Evolutionary conservation across 2,888 invertebrate genomes (phyloP).

Genomic region (Pristionchus mayeri): DNA sequence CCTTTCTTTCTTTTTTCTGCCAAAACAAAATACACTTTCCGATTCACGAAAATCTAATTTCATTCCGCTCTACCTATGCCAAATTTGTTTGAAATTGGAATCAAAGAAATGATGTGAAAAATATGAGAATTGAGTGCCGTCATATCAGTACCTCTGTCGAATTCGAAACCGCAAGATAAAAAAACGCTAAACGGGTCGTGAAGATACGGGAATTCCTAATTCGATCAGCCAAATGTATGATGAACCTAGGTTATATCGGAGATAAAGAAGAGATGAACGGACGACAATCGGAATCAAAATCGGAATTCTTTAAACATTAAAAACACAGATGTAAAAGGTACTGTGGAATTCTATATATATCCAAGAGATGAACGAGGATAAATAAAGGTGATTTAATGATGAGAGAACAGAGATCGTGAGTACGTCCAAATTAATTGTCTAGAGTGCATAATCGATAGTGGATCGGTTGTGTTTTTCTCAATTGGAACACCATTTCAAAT

Average conservation of each 20-base stretch:
- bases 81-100: no score
- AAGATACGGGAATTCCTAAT: conserved; percentile 13
- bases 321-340: no score
- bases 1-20: no score
- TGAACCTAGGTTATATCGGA: conserved; percentile 17
- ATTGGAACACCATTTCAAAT: conserved; percentile 37
- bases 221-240: conserved; percentile 37
- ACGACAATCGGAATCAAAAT: no score
- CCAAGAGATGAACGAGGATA: no score
- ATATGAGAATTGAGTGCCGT: no score
- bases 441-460: conserved; percentile 11
- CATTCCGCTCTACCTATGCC: no score
- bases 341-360: neutral
- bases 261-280: conserved; percentile 21
- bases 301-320: no score
- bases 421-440: neutral
- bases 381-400: neutral
- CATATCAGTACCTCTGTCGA: no score
- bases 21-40: no score
- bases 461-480: conserved; percentile 15
- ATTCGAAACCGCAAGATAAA: conserved; percentile 37
- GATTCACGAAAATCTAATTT: no score
- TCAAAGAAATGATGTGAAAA: no score
- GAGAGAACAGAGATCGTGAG: neutral
- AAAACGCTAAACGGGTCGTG: neutral